phyloP scores from a whole-genome alignment of 2,888 invertebrate species.

The Sisyra nigra region DNA sequence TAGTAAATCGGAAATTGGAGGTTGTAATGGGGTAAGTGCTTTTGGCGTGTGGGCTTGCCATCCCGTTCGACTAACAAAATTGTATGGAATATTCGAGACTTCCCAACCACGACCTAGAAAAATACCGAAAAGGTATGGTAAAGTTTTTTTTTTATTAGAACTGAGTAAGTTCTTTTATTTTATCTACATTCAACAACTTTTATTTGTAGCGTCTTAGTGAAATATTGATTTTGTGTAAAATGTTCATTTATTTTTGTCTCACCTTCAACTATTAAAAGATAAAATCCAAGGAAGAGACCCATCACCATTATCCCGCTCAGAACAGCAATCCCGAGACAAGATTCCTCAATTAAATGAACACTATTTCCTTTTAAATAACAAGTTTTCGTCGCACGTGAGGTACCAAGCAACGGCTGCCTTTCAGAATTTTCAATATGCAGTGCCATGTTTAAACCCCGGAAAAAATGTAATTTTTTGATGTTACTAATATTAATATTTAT shows the following conservation, averaged over 20 bases:
- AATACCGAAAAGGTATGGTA: neutral
- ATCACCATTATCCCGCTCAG: slow-evolving; percentile 2
- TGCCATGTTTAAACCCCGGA: too few species aligned
- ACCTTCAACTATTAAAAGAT: slow-evolving; percentile 11
- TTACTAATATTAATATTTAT: too few species aligned
- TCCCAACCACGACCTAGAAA: slow-evolving; percentile 6
- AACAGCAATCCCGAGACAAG: neutral
- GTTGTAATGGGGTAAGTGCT: slow-evolving; percentile 7
- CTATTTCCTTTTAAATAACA: neutral
- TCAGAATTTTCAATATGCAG: too few species aligned
- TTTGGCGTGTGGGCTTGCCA: slow-evolving; percentile 11
- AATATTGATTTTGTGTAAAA: neutral
- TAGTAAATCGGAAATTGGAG: slow-evolving; percentile 11
- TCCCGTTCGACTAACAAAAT: slow-evolving; percentile 10
- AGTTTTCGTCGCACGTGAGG: too few species aligned
- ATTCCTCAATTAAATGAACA: neutral
- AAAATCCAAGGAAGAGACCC: slow-evolving; percentile 10
- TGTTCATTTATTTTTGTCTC: neutral
- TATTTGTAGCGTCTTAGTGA: neutral
- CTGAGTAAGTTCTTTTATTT: neutral
- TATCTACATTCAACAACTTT: neutral
- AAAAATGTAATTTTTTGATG: too few species aligned
- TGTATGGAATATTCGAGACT: slow-evolving; percentile 7
- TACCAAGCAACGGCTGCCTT: too few species aligned
- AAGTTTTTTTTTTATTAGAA: neutral